A percentile compares a stretch with the other conserved stretches of the same genome.
These are phyloP conservation scores for Spheniscus mendiculus DNA, from an alignment of 2,113 vertebrate species.

Conservation along the genomic window DNA sequence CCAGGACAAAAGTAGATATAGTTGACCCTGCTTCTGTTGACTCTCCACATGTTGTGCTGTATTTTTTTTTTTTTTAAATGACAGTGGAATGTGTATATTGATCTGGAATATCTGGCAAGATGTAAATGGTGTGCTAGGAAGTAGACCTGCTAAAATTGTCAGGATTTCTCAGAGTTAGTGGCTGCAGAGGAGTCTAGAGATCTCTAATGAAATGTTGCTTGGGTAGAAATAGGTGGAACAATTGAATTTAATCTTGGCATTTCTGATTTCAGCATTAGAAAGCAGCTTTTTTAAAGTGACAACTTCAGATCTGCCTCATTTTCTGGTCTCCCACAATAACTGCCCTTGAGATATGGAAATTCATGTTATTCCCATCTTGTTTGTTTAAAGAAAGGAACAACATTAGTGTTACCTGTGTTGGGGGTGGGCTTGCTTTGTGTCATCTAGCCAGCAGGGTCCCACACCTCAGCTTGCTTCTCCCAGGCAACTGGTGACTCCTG, in stretches of 20 bases:
- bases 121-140: background rate
- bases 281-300: background rate
- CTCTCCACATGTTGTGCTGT: background rate
- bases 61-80: background rate
- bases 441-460: background rate
- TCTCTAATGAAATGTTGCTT: background rate
- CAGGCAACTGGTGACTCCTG: background rate
- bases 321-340: background rate
- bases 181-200: background rate
- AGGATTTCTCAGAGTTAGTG: background rate
- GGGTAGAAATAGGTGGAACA: background rate
- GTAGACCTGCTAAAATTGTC: background rate
- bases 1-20: background rate
- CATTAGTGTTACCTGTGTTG: background rate
- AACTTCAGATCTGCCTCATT: background rate
- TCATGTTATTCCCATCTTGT: background rate
- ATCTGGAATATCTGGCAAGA: background rate
- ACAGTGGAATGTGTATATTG: background rate
- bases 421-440: background rate
- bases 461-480: background rate
- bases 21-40: background rate
- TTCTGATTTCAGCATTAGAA: background rate
- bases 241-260: background rate
- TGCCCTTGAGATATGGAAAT: background rate
- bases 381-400: background rate